phyloP scores from a whole-genome alignment of 2,888 invertebrate genomes.

The Nycteola revayana region DNA sequence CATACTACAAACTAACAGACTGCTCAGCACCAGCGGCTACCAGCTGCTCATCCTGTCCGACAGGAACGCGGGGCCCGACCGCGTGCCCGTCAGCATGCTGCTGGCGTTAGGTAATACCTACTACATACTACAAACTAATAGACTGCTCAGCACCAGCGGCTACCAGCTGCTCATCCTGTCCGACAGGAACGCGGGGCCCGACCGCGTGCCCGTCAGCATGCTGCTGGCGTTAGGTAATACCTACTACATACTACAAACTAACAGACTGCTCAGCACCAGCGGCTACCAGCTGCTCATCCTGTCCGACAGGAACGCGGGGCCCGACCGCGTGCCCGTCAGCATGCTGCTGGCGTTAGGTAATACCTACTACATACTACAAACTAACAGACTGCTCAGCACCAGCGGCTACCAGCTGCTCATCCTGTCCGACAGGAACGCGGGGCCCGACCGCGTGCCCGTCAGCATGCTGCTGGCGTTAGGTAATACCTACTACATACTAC shows the following conservation, averaged over 20 bases:
- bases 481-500: background rate
- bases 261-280: background rate
- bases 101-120: constrained; percentile 90
- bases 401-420: background rate
- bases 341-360: constrained; percentile 91
- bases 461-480: constrained; percentile 85
- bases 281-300: constrained; percentile 60
- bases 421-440: constrained; percentile 83
- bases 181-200: constrained; percentile 90
- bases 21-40: background rate
- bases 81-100: constrained; percentile 88
- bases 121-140: constrained; percentile 58
- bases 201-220: constrained; percentile 84
- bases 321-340: constrained; percentile 86
- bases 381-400: background rate
- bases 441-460: constrained; percentile 83
- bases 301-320: constrained; percentile 89
- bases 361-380: background rate
- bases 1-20: background rate
- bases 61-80: constrained; percentile 76
- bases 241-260: background rate
- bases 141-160: background rate
- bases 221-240: constrained; percentile 79
- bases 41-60: constrained; percentile 83
- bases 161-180: background rate